A percentile compares a stretch with the other conserved stretches of the same genome.
phyloP scores from a whole-genome alignment of 2,797 vertebrate species.

The Geotrypetes seraphini region DNA sequence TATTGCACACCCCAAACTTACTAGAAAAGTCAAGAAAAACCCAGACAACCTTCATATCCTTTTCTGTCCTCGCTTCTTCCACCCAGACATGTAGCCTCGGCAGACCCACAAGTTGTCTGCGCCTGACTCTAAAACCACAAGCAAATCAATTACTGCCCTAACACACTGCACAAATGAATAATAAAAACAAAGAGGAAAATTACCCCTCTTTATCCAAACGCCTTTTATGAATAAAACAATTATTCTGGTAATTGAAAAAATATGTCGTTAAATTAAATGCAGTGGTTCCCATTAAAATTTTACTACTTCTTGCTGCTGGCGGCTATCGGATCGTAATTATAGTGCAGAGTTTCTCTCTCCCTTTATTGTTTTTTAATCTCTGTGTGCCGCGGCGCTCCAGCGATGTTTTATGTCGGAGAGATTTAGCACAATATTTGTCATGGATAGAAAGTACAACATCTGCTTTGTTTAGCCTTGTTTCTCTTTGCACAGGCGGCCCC shows the following conservation, averaged over 20 bases:
- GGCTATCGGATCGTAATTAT: slow-evolving; percentile 63
- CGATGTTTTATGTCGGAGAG: slow-evolving; percentile 49
- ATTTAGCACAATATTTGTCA: slow-evolving; percentile 33
- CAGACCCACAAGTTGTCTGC: no score
- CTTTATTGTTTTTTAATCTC: slow-evolving; percentile 75
- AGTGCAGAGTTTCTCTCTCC: slow-evolving; percentile 55
- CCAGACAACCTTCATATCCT: no score
- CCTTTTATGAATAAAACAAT: slow-evolving; percentile 74
- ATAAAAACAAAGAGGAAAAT: slow-evolving; percentile 69
- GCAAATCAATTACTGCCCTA: slow-evolving; percentile 15
- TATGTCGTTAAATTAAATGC: slow-evolving; percentile 75
- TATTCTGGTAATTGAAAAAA: slow-evolving; percentile 78
- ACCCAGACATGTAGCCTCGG: no score
- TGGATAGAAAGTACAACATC: background rate
- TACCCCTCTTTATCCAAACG: slow-evolving; percentile 66
- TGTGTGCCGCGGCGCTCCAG: slow-evolving; percentile 41
- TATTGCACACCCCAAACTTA: no score
- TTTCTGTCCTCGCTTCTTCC: no score
- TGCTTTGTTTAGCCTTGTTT: no score
- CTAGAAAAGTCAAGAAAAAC: no score
- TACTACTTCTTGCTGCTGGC: slow-evolving; percentile 62
- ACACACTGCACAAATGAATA: slow-evolving; percentile 58
- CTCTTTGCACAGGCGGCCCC: no score
- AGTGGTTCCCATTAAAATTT: slow-evolving; percentile 74
- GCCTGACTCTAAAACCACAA: no score